phyloP scores from a whole-genome alignment of 2,888 invertebrate genomes.

The Drosophila sordidula region DNA sequence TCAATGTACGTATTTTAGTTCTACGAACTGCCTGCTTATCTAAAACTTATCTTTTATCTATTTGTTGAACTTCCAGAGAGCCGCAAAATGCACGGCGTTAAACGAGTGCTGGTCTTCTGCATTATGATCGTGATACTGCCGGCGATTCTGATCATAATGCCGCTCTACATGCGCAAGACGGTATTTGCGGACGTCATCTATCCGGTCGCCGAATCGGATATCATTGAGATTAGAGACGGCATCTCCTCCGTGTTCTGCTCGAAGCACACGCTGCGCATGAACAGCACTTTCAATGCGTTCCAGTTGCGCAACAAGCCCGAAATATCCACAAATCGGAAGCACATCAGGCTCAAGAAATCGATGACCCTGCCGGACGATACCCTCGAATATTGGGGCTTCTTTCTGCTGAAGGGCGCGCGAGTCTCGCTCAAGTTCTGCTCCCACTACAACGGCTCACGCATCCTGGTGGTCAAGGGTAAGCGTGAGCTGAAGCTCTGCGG shows the following conservation, averaged over 20 bases:
- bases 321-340: constrained; percentile 89
- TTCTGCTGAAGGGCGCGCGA: constrained; percentile 91
- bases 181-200: constrained; percentile 92
- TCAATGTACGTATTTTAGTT: background rate
- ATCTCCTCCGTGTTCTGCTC: constrained; percentile 93
- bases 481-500: constrained; percentile 92
- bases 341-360: constrained; percentile 91
- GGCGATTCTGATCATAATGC: constrained; percentile 90
- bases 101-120: constrained; percentile 92
- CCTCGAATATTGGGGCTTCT: constrained; percentile 95
- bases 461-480: constrained; percentile 93
- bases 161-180: constrained; percentile 91
- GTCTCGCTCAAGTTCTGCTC: constrained; percentile 93
- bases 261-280: constrained; percentile 92
- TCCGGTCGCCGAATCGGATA: constrained; percentile 93
- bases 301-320: constrained; percentile 90
- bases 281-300: constrained; percentile 89
- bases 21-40: constrained; percentile 19
- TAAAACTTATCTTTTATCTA: constrained; percentile 26
- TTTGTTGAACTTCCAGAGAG: constrained; percentile 86
- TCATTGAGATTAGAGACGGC: constrained; percentile 92
- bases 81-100: constrained; percentile 92
- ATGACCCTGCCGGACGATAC: constrained; percentile 94
- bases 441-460: constrained; percentile 91
- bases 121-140: constrained; percentile 91